Conservation (phyloP, 2,113 vertebrate species). For the Brachypteracias leptosomus region DNA sequence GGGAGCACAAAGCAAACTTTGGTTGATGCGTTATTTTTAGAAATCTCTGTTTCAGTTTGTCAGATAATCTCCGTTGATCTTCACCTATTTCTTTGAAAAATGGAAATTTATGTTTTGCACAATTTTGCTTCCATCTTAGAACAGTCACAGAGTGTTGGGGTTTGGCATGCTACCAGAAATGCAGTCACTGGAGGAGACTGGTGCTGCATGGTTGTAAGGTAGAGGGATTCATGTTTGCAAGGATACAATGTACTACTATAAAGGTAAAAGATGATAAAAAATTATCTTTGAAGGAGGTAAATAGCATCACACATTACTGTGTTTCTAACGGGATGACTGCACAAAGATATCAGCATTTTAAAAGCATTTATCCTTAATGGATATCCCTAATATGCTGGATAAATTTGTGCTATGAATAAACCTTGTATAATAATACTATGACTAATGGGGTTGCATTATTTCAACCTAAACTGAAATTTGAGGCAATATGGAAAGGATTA, state of each 20-base stretch:
- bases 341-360: not conserved
- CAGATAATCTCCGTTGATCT: not conserved
- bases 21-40: not conserved
- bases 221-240: not conserved
- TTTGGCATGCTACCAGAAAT: not conserved
- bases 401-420: not conserved
- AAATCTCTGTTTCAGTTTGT: not conserved
- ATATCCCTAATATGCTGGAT: not conserved
- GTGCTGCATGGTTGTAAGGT: not conserved
- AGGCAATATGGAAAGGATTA: not conserved
- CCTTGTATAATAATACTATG: not conserved
- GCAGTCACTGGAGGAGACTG: accelerated
- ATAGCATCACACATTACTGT: not conserved
- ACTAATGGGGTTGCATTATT: not conserved
- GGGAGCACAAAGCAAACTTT: not conserved
- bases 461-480: not conserved
- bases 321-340: not conserved
- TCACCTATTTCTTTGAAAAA: not conserved
- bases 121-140: not conserved
- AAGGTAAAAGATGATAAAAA: not conserved
- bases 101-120: not conserved
- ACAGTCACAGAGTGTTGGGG: not conserved
- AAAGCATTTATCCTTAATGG: not conserved
- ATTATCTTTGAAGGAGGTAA: not conserved
- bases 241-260: not conserved